These are phyloP conservation scores for Cephalopachus bancanus DNA, from an alignment of 2,797 vertebrate genomes.

Conservation along the genomic window DNA sequence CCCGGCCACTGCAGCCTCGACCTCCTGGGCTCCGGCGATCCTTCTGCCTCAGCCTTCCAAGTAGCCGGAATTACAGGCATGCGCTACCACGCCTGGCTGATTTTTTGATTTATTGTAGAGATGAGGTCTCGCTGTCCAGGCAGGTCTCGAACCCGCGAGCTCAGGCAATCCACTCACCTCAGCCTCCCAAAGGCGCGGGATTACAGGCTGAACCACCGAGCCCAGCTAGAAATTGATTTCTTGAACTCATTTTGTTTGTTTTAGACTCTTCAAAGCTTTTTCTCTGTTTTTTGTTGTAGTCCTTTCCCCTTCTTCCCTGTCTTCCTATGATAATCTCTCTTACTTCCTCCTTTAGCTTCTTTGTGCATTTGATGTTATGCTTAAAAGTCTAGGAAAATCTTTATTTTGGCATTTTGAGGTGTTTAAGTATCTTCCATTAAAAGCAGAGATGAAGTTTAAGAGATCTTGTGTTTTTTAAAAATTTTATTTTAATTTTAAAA, in stretches of 20 bases:
- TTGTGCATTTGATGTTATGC: conserved; percentile 20
- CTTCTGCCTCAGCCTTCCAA: too few relatives aligned
- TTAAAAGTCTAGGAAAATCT: conserved; percentile 59
- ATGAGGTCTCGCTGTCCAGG: too few relatives aligned
- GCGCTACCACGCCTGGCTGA: too few relatives aligned
- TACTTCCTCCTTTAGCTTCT: neutral
- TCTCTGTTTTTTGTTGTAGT: neutral
- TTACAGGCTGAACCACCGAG: too few relatives aligned
- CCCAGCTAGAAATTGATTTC: conserved; percentile 4
- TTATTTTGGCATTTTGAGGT: conserved; percentile 37
- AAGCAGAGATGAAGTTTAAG: conserved; percentile 56
- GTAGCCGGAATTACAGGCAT: too few relatives aligned
- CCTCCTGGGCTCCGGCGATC: too few relatives aligned
- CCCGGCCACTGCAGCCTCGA: too few relatives aligned
- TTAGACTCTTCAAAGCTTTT: conserved; percentile 18
- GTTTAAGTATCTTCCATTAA: conserved; percentile 17
- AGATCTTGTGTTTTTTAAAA: neutral
- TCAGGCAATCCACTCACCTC: too few relatives aligned
- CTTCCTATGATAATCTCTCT: neutral
- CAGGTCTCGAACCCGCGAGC: too few relatives aligned
- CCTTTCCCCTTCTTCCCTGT: neutral
- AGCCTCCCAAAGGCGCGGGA: too few relatives aligned
- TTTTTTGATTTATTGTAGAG: too few relatives aligned
- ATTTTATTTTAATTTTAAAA: too few relatives aligned
- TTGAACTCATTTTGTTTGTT: conserved; percentile 38